These are phyloP conservation scores for Bombycilla garrulus DNA, from an alignment of 2,113 vertebrate genomes.

Conservation along the genomic window DNA sequence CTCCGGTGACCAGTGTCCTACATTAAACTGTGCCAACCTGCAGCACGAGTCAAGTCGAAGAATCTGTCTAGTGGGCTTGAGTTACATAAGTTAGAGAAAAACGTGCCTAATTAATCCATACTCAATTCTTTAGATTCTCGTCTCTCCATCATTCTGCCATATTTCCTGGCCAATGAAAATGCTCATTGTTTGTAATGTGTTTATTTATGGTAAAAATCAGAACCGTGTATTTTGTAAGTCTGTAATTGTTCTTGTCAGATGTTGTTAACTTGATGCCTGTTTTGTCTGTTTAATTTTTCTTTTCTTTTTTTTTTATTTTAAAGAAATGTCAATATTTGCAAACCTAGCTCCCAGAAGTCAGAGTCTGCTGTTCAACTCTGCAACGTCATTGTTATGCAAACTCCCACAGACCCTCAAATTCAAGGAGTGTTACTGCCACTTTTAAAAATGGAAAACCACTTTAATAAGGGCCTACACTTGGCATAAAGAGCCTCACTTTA, in stretches of 20 bases:
- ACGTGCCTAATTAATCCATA: conserved; percentile 44
- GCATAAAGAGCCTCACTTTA: not conserved
- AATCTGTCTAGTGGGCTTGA: conserved; percentile 37
- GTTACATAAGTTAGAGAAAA: conserved; percentile 18
- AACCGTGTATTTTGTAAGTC: conserved; percentile 58
- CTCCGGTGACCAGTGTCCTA: not conserved
- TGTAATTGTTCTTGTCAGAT: conserved; percentile 60
- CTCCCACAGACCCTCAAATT: not conserved
- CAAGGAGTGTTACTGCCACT: not conserved
- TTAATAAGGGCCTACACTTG: not conserved
- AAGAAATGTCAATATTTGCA: conserved; percentile 53
- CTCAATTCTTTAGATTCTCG: conserved; percentile 26
- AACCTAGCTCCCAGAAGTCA: conserved; percentile 33
- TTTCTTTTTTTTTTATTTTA: not conserved
- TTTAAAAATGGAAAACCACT: not conserved
- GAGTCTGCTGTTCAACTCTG: not conserved
- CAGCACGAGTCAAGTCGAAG: conserved; percentile 45
- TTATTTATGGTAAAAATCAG: conserved; percentile 65
- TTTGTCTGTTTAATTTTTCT: conserved; percentile 4
- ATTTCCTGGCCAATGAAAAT: conserved; percentile 66
- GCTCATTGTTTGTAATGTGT: conserved; percentile 66
- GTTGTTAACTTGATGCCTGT: conserved; percentile 66
- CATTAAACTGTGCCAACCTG: conserved; percentile 30
- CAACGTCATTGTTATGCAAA: not conserved
- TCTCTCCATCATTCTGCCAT: conserved; percentile 31